Evolutionary conservation across 2,888 invertebrate genomes (phyloP).

Genomic region (Caenorhabditis sinica): DNA sequence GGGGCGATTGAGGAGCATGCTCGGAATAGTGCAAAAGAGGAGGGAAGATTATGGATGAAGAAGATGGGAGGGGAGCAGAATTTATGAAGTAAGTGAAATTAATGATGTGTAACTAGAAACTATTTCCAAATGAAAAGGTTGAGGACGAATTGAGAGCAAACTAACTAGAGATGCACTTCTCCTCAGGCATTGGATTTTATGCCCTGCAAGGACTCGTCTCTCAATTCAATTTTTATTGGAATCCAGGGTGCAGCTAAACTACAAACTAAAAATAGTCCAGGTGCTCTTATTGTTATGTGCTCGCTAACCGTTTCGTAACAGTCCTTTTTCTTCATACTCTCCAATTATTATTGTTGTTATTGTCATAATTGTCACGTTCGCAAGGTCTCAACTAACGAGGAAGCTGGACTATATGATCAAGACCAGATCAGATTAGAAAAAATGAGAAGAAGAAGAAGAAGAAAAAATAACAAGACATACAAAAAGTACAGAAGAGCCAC

Average conservation of each 20-base stretch:
- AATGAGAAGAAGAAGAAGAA: neutral
- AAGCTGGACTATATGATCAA: conserved; percentile 24
- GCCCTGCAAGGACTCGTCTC: neutral
- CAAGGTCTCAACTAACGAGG: conserved; percentile 11
- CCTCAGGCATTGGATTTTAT: no score
- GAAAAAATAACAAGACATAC: conserved; percentile 33
- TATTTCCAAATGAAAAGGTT: neutral
- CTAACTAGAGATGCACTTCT: conserved; percentile 16
- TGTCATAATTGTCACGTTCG: conserved; percentile 28
- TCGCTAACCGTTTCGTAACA: conserved; percentile 20
- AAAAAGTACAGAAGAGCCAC: conserved; percentile 38
- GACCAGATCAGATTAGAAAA: conserved; percentile 34
- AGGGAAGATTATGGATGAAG: conserved; percentile 33
- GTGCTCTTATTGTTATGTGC: conserved; percentile 23
- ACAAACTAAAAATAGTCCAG: conserved; percentile 1
- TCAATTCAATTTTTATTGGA: neutral
- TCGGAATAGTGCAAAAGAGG: conserved; percentile 33
- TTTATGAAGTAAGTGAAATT: conserved; percentile 31
- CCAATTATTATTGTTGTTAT: conserved; percentile 9
- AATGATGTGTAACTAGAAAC: conserved; percentile 37
- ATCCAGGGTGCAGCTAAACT: neutral
- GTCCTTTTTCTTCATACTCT: neutral
- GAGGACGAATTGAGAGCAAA: conserved; percentile 19
- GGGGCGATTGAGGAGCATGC: conserved; percentile 30
- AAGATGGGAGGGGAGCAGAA: neutral